Evolutionary conservation across 53 echinoderm and acorn worm genomes (phyloP).

Genomic region (Crossaster papposus): DNA sequence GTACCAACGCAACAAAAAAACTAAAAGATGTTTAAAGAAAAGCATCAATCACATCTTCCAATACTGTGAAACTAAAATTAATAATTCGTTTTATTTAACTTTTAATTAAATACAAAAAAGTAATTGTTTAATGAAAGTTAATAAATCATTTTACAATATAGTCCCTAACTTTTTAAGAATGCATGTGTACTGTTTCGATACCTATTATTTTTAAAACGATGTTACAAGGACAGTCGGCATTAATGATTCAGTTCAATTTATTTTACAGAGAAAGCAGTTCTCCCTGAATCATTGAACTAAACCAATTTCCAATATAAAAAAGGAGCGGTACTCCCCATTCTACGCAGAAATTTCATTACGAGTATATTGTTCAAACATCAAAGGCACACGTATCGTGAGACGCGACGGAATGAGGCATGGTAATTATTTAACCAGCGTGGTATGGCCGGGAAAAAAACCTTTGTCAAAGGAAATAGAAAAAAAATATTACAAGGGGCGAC

Average conservation of each 20-base stretch:
- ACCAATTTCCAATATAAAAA: conserved; percentile 35
- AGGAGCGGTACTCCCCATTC: background rate
- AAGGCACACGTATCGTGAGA: conserved; percentile 43
- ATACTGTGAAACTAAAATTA: too few species aligned
- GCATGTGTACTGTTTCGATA: background rate
- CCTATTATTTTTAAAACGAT: background rate
- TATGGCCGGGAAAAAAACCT: conserved; percentile 14
- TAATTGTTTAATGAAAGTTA: too few species aligned
- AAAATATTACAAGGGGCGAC: background rate
- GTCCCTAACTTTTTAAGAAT: too few species aligned
- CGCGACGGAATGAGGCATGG: conserved; percentile 4
- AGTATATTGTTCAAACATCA: conserved; percentile 59
- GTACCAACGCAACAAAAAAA: too few species aligned
- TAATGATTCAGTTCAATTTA: conserved; percentile 30
- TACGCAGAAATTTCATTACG: conserved; percentile 41
- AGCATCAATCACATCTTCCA: too few species aligned
- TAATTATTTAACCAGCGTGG: conserved; percentile 60
- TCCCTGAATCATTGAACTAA: background rate
- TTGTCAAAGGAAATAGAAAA: conserved; percentile 5
- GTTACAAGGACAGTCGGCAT: background rate
- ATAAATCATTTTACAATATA: too few species aligned
- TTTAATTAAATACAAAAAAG: too few species aligned
- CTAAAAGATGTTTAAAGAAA: too few species aligned
- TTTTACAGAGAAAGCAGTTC: background rate
- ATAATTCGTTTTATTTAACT: too few species aligned